Conservation (phyloP, 2,113 vertebrate species). For the Sporophila hypoxantha region DNA sequence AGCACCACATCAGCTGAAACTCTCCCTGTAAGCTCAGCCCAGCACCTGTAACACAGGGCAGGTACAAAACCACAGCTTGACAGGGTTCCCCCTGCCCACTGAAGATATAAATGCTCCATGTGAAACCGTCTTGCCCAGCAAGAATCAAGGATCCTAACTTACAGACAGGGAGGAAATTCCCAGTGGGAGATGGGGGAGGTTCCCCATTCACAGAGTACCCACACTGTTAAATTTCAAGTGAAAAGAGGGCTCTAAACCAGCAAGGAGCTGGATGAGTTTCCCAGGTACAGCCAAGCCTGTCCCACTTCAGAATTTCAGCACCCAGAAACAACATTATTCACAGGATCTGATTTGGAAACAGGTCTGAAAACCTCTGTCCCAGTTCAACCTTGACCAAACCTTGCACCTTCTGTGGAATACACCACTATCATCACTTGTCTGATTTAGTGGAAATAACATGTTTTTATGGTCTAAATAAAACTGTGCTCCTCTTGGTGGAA, state of each 20-base stretch:
- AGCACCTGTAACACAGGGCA: not conserved
- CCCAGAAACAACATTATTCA: not conserved
- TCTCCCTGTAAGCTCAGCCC: not conserved
- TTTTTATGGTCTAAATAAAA: not conserved
- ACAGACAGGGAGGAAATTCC: not conserved
- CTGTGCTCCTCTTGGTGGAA: not conserved
- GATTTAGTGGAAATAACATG: not conserved
- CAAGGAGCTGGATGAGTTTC: not conserved
- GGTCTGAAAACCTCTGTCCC: not conserved
- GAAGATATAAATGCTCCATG: not conserved
- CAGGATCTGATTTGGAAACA: not conserved
- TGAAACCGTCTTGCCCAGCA: not conserved
- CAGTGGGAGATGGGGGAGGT: not conserved
- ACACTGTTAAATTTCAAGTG: not conserved
- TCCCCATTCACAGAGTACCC: not conserved
- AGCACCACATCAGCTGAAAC: not conserved
- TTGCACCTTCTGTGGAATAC: accelerated
- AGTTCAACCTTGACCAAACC: not conserved
- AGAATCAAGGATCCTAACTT: not conserved
- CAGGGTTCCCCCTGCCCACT: not conserved
- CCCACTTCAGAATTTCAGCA: not conserved
- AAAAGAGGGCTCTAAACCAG: not conserved
- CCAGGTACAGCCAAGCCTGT: not conserved
- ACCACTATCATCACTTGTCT: not conserved
- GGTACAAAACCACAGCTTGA: not conserved